These are phyloP conservation scores for Patella depressa DNA, from an alignment of 2,888 invertebrate genomes.

Conservation along the genomic window DNA sequence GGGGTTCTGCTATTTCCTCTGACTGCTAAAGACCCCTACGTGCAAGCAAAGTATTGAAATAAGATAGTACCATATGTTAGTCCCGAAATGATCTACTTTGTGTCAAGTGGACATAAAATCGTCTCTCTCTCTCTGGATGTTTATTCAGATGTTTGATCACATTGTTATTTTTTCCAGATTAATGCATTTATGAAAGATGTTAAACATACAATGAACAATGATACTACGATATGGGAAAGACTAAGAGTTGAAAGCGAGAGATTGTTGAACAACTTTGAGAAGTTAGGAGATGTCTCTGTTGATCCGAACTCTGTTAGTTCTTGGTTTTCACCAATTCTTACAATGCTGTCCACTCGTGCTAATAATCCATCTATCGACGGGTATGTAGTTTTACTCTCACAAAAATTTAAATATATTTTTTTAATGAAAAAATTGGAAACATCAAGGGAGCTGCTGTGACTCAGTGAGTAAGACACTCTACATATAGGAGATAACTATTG, in stretches of 20 bases:
- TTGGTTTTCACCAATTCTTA: slow-evolving; percentile 20
- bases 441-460: too few species aligned
- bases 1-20: too few species aligned
- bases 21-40: too few species aligned
- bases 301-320: background rate
- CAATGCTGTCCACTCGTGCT: background rate
- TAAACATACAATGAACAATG: background rate
- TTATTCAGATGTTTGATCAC: too few species aligned
- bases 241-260: background rate
- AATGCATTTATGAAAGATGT: background rate
- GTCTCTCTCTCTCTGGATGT: too few species aligned
- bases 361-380: background rate
- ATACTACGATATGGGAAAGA: background rate
- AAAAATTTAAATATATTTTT: background rate
- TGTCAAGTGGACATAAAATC: too few species aligned
- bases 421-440: background rate
- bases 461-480: background rate
- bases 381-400: background rate
- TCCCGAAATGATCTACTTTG: too few species aligned
- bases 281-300: slow-evolving; percentile 14
- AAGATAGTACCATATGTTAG: too few species aligned
- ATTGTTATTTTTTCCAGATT: too few species aligned
- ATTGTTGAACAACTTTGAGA: slow-evolving; percentile 20
- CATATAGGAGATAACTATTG: too few species aligned
- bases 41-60: too few species aligned